phyloP scores from a whole-genome alignment of 2,797 vertebrate genomes.

The Acestrorhynchus altus region DNA sequence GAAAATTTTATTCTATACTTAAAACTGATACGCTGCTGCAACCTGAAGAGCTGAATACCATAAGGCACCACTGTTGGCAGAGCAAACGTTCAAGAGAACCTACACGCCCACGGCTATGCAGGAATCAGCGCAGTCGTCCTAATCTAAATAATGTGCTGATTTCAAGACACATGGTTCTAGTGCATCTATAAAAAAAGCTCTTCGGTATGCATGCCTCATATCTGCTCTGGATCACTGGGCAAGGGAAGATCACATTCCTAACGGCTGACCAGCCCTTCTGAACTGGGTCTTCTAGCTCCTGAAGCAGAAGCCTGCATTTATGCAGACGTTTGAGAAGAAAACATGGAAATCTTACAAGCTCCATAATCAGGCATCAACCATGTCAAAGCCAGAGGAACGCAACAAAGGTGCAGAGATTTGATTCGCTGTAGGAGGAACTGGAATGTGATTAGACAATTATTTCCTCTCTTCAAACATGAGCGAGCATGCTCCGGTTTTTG shows the following conservation, averaged over 20 bases:
- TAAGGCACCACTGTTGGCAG: background rate
- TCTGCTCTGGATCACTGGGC: background rate
- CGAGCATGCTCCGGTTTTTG: background rate
- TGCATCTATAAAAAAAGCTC: background rate
- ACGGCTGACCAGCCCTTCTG: background rate
- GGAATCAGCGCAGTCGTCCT: background rate
- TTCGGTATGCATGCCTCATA: background rate
- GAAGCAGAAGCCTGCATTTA: background rate
- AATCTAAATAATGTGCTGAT: background rate
- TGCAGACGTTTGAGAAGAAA: background rate
- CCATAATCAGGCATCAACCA: background rate
- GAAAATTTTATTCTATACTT: too few relatives aligned
- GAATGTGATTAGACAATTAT: background rate
- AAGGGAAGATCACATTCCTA: background rate
- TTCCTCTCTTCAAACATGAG: background rate
- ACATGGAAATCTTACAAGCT: background rate
- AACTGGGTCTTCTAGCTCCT: background rate
- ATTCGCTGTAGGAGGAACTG: background rate
- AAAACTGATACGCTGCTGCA: too few relatives aligned
- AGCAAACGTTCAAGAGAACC: background rate
- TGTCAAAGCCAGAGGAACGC: background rate
- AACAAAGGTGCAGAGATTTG: background rate
- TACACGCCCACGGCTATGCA: background rate
- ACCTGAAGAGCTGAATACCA: background rate
- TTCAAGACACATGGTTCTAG: background rate